Percentiles rank a stretch among this genome's conserved stretches.
These are phyloP conservation scores for Pteria penguin DNA, from an alignment of 2,888 invertebrate species.

Conservation along the genomic window DNA sequence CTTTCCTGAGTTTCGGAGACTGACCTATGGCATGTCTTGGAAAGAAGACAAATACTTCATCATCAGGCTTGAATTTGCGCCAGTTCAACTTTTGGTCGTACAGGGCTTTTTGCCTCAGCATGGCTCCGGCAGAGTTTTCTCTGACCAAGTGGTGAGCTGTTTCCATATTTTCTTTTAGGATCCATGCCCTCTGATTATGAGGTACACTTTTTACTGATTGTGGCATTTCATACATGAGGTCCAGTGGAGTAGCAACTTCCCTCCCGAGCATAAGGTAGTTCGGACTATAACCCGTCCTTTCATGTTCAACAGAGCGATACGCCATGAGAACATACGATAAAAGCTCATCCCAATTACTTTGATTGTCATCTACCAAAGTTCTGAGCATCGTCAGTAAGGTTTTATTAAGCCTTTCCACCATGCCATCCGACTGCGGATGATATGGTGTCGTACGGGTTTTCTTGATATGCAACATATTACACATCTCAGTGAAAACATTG, in stretches of 20 bases:
- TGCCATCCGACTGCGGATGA: too few relatives aligned
- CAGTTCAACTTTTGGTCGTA: neutral
- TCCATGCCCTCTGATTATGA: constrained; percentile 6
- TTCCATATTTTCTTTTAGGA: neutral
- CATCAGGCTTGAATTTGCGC: neutral
- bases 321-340: constrained; percentile 2
- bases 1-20: constrained; percentile 14
- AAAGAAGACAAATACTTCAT: constrained; percentile 9
- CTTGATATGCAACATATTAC: neutral
- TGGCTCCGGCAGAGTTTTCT: neutral
- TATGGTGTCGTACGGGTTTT: constrained; percentile 14
- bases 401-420: constrained; percentile 1
- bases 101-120: neutral
- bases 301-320: constrained; percentile 3
- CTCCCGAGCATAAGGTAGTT: too few relatives aligned
- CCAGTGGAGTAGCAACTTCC: too few relatives aligned
- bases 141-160: neutral
- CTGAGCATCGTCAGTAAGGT: neutral
- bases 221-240: constrained; percentile 13
- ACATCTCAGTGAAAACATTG: too few relatives aligned
- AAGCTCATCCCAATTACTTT: constrained; percentile 1
- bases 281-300: constrained; percentile 1
- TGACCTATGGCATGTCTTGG: neutral
- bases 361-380: constrained; percentile 2
- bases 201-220: too few relatives aligned